Evolutionary conservation across 2,113 vertebrate species (phyloP).

Genomic region (Perccottus glenii): DNA sequence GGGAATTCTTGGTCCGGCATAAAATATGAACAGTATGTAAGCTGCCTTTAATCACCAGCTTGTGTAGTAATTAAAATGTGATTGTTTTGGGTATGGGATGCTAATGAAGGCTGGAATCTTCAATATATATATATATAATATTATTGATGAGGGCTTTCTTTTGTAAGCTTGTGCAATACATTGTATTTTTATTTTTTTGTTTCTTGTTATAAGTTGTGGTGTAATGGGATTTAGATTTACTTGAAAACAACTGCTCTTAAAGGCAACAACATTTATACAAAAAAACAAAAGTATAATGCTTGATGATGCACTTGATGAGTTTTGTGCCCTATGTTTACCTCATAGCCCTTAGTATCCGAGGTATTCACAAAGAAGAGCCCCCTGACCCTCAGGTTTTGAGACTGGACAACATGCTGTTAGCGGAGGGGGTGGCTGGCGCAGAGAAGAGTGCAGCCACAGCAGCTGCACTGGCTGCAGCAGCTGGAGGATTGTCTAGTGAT

Average conservation of each 20-base stretch:
- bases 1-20: background rate
- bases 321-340: background rate
- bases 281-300: background rate
- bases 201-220: too few species aligned
- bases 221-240: background rate
- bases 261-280: background rate
- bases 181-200: too few species aligned
- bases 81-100: conserved; percentile 22
- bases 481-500: conserved; percentile 73
- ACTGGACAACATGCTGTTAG: conserved; percentile 83
- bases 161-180: too few species aligned
- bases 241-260: background rate
- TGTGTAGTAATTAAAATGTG: conserved; percentile 18
- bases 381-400: conserved; percentile 76
- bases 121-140: too few species aligned
- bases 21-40: background rate
- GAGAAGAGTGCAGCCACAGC: conserved; percentile 76
- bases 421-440: conserved; percentile 77
- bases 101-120: conserved; percentile 33
- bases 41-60: background rate
- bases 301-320: background rate
- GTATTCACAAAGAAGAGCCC: conserved; percentile 75
- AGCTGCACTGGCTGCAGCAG: conserved; percentile 66
- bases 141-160: background rate
- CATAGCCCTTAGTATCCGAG: conserved; percentile 72